A percentile compares a stretch with the other conserved stretches of the same genome.
phyloP scores from a whole-genome alignment of 1,140 invertebrate species.

The Drosophila equinoxialis region DNA sequence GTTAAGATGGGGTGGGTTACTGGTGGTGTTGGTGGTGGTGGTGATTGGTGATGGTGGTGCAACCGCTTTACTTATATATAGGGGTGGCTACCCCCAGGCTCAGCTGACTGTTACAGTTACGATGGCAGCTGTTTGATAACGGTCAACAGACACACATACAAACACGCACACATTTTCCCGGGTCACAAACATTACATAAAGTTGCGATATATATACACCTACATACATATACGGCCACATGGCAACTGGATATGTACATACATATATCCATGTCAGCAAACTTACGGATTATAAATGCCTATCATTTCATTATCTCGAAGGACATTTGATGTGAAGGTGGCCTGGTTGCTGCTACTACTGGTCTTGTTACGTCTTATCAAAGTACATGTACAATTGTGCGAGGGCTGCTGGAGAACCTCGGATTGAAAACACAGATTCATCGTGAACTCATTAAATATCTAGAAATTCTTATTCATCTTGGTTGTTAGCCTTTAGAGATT shows the following conservation, averaged over 20 bases:
- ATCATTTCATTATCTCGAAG: slow-evolving; percentile 71
- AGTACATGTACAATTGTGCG: not conserved
- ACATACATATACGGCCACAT: slow-evolving; percentile 29
- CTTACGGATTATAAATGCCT: slow-evolving; percentile 42
- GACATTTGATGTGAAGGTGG: slow-evolving; percentile 59
- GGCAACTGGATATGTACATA: slow-evolving; percentile 31
- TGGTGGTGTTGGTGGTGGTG: slow-evolving; percentile 43
- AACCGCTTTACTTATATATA: slow-evolving; percentile 15
- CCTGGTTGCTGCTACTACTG: slow-evolving; percentile 21
- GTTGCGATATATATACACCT: slow-evolving; percentile 22
- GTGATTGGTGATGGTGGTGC: slow-evolving; percentile 41
- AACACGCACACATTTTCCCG: slow-evolving; percentile 25
- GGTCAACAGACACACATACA: slow-evolving; percentile 47
- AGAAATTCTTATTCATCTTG: no score
- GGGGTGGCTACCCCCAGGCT: slow-evolving; percentile 46
- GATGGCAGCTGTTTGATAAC: slow-evolving; percentile 61
- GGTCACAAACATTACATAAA: slow-evolving; percentile 64
- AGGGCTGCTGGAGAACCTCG: not conserved
- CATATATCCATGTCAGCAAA: slow-evolving; percentile 39
- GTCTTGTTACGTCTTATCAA: slow-evolving; percentile 37
- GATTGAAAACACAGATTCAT: no score
- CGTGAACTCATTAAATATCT: no score
- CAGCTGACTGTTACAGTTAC: slow-evolving; percentile 65
- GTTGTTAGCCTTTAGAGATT: no score
- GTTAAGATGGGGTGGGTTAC: slow-evolving; percentile 28